Evolutionary conservation across 2,888 invertebrate genomes (phyloP), one percentile per base, ranked within the genome.

Genomic region (Drosophila macrospina): DNA sequence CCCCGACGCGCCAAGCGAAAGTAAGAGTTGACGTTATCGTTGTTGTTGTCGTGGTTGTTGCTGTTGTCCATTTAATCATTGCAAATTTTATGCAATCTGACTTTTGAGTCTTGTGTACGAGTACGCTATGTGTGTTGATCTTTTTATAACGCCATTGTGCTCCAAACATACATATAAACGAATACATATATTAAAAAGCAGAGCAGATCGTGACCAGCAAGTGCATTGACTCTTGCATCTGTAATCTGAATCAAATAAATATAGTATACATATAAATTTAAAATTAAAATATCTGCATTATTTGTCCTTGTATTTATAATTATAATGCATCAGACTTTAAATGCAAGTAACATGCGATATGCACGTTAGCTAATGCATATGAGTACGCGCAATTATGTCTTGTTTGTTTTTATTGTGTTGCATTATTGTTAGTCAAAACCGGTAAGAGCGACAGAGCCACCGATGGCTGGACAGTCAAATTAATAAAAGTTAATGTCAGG

Each of bases 1-100:
- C 16, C 32, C 51, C 41, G 39, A 13, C 45, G 44, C 5, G 26
- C 41, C 55, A 57, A 85, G 69, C 78, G 80, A 83, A 86, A 83
- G 83, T 86, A 77, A 82, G 83, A 82, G 66, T 36, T 32, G 34
- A 48, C 30, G 34, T 28, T 15, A 20, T 42, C 48, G 47, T 41
- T 28, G 39, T 16, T 48, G 51, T 64, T 15, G 26, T 42, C 45
- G 47, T 41, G 28, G 39, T 16, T 48, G 51, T 64, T 68, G 50
- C 61, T 52, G 62, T 69, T 68, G 69, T 57, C 63, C 86, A 73
- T 75, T 84, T 78, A 84, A 85, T 86, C 87, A 86, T 72, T 84
- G 77, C 81, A 86, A 80, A 86, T 86, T 88, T 88, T 88, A 83
- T 83, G 83, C 83, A 88, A 83, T 86, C 80, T 80, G 85, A 47